Evolutionary conservation across 2,888 invertebrate species (phyloP).

Genomic region (Watsonalla binaria): DNA sequence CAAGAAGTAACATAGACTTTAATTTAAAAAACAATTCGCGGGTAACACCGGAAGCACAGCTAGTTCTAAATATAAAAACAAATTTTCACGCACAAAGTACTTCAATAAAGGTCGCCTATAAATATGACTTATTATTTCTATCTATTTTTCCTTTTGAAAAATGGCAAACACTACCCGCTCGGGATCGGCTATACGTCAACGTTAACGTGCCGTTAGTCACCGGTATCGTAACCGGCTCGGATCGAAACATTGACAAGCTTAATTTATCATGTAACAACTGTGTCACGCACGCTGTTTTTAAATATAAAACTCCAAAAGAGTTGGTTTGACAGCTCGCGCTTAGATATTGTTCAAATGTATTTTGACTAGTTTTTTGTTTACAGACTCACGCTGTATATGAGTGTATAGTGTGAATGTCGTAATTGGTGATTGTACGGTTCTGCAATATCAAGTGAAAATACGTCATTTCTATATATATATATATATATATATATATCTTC

Average conservation of each 20-base stretch:
- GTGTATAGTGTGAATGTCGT: no score
- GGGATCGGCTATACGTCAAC: slow-evolving; percentile 40
- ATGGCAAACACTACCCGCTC: slow-evolving; percentile 20
- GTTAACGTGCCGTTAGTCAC: slow-evolving; percentile 47
- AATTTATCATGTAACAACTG: slow-evolving; percentile 69
- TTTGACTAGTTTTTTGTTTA: background rate
- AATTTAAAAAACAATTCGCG: no score
- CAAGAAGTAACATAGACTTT: no score
- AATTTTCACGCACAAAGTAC: slow-evolving; percentile 6
- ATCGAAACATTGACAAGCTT: slow-evolving; percentile 55
- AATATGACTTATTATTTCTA: background rate
- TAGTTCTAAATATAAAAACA: no score
- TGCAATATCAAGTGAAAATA: no score
- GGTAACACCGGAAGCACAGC: no score
- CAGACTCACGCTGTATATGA: no score
- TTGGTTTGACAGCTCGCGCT: background rate
- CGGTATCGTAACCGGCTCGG: slow-evolving; percentile 39
- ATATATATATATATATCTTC: no score
- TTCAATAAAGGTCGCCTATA: background rate
- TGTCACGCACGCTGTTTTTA: slow-evolving; percentile 17
- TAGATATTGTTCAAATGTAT: background rate
- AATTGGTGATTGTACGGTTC: no score
- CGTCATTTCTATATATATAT: no score
- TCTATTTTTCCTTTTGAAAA: slow-evolving; percentile 12
- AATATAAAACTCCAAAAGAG: slow-evolving; percentile 15